Conservation (phyloP, 2,888 invertebrate species). For the Ophion ventricosus region DNA sequence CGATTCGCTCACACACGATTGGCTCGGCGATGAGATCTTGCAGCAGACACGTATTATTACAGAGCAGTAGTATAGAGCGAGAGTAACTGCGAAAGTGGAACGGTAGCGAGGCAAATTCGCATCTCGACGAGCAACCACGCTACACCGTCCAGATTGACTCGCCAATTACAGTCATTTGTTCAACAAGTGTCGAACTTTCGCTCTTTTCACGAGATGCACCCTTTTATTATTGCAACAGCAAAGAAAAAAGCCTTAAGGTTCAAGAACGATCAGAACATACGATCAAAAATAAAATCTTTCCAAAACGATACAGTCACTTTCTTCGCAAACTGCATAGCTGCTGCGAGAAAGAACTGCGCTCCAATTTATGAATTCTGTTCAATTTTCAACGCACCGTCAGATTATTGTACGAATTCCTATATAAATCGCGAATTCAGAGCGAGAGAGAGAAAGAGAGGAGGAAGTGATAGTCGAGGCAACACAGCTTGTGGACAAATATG, state of each 20-base stretch:
- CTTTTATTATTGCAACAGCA: no score
- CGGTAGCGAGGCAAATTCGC: slow-evolving; percentile 24
- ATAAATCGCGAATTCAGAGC: slow-evolving; percentile 24
- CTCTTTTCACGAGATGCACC: neutral
- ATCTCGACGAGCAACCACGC: neutral
- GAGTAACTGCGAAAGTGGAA: slow-evolving; percentile 1
- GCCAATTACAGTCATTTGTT: slow-evolving; percentile 12
- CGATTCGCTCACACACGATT: neutral
- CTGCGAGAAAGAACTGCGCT: neutral
- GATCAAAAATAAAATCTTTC: no score
- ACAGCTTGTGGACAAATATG: slow-evolving; percentile 20
- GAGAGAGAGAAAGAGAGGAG: neutral
- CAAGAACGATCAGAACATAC: no score
- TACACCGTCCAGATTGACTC: neutral
- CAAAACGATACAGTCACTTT: no score
- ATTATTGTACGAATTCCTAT: slow-evolving; percentile 23
- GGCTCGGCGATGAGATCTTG: neutral
- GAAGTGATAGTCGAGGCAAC: no score
- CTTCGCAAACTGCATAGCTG: no score
- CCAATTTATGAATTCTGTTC: neutral
- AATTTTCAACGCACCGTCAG: neutral
- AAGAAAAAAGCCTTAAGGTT: no score
- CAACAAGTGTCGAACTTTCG: neutral
- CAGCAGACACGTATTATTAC: slow-evolving; percentile 5
- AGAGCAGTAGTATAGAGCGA: neutral